phyloP scores from a whole-genome alignment of 2,113 vertebrate genomes.

The Pelecanus crispus region DNA sequence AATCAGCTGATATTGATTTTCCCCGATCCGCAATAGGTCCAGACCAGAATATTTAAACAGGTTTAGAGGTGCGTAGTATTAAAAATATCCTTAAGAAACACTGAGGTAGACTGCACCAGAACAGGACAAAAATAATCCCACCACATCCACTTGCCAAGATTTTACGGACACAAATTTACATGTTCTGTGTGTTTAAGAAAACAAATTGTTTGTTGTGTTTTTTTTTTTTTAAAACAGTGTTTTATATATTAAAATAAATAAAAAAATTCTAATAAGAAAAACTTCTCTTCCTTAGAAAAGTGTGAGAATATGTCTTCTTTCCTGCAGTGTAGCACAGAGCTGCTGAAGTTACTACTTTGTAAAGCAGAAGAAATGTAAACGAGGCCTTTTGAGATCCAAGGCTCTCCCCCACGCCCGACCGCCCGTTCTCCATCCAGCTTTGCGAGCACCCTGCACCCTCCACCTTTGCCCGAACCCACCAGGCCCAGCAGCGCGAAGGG shows the following conservation, averaged over 20 bases:
- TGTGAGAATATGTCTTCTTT: constrained; percentile 61
- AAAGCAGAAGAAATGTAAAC: constrained; percentile 62
- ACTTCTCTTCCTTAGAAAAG: constrained; percentile 82
- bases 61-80: constrained; percentile 50
- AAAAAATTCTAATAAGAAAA: constrained; percentile 81
- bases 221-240: constrained; percentile 76
- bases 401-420: constrained; percentile 3
- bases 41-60: constrained; percentile 58
- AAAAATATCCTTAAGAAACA: constrained; percentile 65
- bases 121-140: constrained; percentile 69
- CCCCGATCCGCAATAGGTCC: constrained; percentile 39
- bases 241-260: constrained; percentile 91
- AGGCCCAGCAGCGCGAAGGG: neutral
- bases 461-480: fast-evolving
- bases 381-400: neutral
- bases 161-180: constrained; percentile 65
- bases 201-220: constrained; percentile 45
- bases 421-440: neutral
- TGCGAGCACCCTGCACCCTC: neutral
- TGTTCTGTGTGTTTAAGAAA: constrained; percentile 57
- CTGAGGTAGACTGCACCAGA: constrained; percentile 94
- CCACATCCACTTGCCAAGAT: constrained; percentile 65
- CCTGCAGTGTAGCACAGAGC: constrained; percentile 35
- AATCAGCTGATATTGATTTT: constrained; percentile 23
- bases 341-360: constrained; percentile 1